phyloP scores from a whole-genome alignment of 2,797 vertebrate genomes.

The Strix occidentalis region DNA sequence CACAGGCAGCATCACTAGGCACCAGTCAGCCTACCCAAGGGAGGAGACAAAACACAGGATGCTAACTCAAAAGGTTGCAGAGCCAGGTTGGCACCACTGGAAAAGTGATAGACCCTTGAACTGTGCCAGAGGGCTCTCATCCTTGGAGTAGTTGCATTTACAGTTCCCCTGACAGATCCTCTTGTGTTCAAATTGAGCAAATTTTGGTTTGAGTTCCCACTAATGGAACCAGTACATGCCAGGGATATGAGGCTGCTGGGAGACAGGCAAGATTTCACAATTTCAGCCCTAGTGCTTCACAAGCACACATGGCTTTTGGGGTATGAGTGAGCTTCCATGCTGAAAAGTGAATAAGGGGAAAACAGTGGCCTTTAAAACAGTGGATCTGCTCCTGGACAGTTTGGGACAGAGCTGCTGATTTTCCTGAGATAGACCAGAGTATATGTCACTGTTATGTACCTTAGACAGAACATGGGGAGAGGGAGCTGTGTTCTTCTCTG shows the following conservation, averaged over 20 bases:
- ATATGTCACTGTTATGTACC: neutral
- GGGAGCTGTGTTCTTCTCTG: neutral
- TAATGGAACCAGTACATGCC: neutral
- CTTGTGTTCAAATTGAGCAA: neutral
- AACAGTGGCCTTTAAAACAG: neutral
- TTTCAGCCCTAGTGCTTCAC: neutral
- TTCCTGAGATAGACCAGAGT: neutral
- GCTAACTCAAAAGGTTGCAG: neutral
- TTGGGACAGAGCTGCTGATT: neutral
- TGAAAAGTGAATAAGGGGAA: neutral
- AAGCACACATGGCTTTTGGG: neutral
- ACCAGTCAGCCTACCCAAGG: neutral
- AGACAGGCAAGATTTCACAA: neutral
- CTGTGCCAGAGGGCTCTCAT: neutral
- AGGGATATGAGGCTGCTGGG: neutral
- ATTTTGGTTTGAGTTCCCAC: neutral
- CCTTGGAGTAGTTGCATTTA: neutral
- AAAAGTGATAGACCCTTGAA: neutral
- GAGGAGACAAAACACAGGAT: neutral
- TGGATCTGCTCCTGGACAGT: neutral
- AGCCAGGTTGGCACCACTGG: neutral
- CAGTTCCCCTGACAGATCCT: neutral
- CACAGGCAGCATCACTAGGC: neutral
- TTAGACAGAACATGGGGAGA: neutral
- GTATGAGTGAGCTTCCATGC: neutral